A percentile compares a stretch with the other conserved stretches of the same genome.
These are phyloP conservation scores for Lepidurus arcticus DNA, from an alignment of 1,140 invertebrate genomes.

Conservation along the genomic window DNA sequence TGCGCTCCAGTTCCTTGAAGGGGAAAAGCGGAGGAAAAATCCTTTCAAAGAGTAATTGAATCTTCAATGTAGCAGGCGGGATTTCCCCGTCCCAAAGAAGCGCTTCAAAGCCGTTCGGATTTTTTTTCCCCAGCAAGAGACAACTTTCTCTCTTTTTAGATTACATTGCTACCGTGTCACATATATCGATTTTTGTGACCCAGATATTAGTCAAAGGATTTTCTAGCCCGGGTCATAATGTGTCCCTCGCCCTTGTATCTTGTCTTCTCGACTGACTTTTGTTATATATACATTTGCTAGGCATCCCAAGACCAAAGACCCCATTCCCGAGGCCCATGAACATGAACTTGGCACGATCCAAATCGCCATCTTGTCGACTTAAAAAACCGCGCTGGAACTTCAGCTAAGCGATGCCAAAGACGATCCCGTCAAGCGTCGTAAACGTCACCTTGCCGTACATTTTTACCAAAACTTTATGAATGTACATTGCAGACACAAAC, in stretches of 20 bases:
- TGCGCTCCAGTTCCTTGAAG: no score
- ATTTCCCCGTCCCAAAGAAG: neutral
- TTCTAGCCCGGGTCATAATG: neutral
- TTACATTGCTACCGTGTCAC: neutral
- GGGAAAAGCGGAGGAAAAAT: no score
- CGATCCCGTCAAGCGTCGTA: neutral
- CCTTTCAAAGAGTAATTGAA: no score
- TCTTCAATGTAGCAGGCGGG: no score
- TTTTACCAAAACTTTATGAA: neutral
- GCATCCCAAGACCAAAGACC: conserved; percentile 20
- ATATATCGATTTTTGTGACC: neutral
- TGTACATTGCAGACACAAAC: neutral
- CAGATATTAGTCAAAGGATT: conserved; percentile 1
- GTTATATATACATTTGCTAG: neutral
- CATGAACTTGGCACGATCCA: conserved; percentile 13
- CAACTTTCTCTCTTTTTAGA: neutral
- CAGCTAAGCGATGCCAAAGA: neutral
- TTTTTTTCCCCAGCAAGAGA: neutral
- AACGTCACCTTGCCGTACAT: neutral
- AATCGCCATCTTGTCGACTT: neutral
- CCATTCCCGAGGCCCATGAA: conserved; percentile 14
- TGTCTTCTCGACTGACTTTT: neutral
- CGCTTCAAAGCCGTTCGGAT: neutral
- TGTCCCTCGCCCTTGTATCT: neutral
- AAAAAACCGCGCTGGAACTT: neutral